These are phyloP conservation scores for Penaeus chinensis DNA, from an alignment of 1,140 invertebrate species.

Conservation along the genomic window DNA sequence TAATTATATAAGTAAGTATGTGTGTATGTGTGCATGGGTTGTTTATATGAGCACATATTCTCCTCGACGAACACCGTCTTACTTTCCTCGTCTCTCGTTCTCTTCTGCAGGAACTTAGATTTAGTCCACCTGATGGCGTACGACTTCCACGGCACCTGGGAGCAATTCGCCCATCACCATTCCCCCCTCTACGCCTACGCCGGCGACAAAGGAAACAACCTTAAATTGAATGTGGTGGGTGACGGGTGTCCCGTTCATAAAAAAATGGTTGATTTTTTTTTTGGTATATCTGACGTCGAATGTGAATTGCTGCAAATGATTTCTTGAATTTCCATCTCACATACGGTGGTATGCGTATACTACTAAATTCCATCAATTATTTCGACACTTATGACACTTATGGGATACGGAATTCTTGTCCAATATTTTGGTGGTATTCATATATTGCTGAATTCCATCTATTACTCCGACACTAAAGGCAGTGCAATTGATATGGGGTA, in stretches of 20 bases:
- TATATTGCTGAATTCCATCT: background rate
- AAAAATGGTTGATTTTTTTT: background rate
- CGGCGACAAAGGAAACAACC: constrained; percentile 67
- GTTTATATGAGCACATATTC: background rate
- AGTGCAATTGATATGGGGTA: too few relatives aligned
- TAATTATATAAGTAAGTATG: background rate
- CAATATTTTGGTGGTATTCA: background rate
- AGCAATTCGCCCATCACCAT: constrained; percentile 73
- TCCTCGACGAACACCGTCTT: constrained; percentile 65
- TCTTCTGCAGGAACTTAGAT: constrained; percentile 75
- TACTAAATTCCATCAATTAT: background rate
- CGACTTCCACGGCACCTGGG: constrained; percentile 75
- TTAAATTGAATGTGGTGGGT: constrained; percentile 72
- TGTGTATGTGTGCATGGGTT: background rate
- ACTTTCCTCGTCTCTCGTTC: constrained; percentile 74
- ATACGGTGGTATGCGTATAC: too few relatives aligned
- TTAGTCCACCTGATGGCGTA: constrained; percentile 79
- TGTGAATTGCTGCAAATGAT: too few relatives aligned
- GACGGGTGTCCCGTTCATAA: background rate
- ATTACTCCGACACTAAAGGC: background rate
- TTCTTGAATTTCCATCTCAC: too few relatives aligned
- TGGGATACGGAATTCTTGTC: background rate
- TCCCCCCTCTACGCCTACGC: constrained; percentile 71
- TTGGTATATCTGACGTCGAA: too few relatives aligned
- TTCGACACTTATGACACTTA: too few relatives aligned